Percentiles rank a stretch among this genome's conserved stretches.
Evolutionary conservation across 2,888 invertebrate genomes (phyloP).

Genomic region (Melinaea menophilus): DNA sequence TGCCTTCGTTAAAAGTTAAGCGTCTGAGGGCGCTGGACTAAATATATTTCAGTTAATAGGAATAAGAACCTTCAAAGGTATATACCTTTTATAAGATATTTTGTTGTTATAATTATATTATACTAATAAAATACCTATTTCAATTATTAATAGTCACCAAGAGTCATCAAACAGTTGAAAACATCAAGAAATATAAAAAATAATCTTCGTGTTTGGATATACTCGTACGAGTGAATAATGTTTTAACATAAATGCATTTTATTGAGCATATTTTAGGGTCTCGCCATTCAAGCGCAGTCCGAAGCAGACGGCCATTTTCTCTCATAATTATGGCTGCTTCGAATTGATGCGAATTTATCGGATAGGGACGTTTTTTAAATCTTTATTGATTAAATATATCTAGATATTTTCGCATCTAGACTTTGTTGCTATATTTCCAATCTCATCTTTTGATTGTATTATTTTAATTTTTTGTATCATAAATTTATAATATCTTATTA

Average conservation of each 20-base stretch:
- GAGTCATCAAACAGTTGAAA: background rate
- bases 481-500: too few relatives aligned
- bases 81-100: too few relatives aligned
- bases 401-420: too few relatives aligned
- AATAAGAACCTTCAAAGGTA: constrained; percentile 23
- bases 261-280: constrained; percentile 19
- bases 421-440: too few relatives aligned
- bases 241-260: constrained; percentile 23
- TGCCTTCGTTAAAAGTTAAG: constrained; percentile 33
- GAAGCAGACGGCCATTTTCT: constrained; percentile 27
- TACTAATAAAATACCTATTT: background rate
- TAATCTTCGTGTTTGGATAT: constrained; percentile 1
- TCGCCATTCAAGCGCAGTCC: constrained; percentile 25
- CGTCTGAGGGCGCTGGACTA: constrained; percentile 27
- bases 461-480: too few relatives aligned
- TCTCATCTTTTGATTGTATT: too few relatives aligned
- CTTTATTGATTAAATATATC: constrained; percentile 18
- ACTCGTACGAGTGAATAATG: constrained; percentile 5
- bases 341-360: constrained; percentile 24
- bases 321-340: constrained; percentile 28
- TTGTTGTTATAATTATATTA: too few relatives aligned
- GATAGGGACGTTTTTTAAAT: constrained; percentile 22
- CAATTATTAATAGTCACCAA: background rate
- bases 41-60: constrained; percentile 29
- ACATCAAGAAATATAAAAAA: background rate